These are phyloP conservation scores for Polymixis lichenea DNA, from an alignment of 2,888 invertebrate species.

Conservation along the genomic window DNA sequence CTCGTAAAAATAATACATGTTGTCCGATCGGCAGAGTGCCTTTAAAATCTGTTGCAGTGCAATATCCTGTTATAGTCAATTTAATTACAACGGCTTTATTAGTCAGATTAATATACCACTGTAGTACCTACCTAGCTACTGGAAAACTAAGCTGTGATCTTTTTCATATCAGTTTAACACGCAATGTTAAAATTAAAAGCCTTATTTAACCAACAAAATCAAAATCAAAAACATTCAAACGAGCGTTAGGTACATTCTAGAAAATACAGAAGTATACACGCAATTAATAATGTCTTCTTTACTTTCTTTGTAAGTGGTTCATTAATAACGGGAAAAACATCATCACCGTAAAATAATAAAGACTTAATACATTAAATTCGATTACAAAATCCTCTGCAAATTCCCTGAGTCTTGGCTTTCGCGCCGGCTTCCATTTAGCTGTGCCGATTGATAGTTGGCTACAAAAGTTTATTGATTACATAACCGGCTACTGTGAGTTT, in stretches of 20 bases:
- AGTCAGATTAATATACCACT: background rate
- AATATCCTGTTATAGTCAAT: background rate
- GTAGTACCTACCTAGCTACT: background rate
- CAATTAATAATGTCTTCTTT: background rate
- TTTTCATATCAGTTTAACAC: background rate
- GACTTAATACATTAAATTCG: slow-evolving; percentile 33
- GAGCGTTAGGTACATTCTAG: background rate
- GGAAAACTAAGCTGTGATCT: background rate
- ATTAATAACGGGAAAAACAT: slow-evolving; percentile 1
- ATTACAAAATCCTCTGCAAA: slow-evolving; percentile 28
- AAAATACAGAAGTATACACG: background rate
- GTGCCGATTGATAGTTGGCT: slow-evolving; percentile 35
- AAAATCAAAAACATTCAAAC: too few species aligned
- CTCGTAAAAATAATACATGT: slow-evolving; percentile 8
- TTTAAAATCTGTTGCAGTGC: background rate
- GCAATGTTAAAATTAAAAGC: background rate
- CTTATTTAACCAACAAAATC: background rate
- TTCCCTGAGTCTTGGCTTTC: slow-evolving; percentile 13
- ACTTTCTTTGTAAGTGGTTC: background rate
- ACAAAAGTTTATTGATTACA: background rate
- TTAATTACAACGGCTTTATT: background rate
- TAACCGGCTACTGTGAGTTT: background rate
- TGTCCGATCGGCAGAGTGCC: slow-evolving; percentile 10
- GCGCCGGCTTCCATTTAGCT: too few species aligned
- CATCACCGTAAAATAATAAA: slow-evolving; percentile 18